Percentiles rank a stretch among this genome's conserved stretches.
Evolutionary conservation across 2,113 vertebrate genomes (phyloP).

Genomic region (Amblyornis subalaris): DNA sequence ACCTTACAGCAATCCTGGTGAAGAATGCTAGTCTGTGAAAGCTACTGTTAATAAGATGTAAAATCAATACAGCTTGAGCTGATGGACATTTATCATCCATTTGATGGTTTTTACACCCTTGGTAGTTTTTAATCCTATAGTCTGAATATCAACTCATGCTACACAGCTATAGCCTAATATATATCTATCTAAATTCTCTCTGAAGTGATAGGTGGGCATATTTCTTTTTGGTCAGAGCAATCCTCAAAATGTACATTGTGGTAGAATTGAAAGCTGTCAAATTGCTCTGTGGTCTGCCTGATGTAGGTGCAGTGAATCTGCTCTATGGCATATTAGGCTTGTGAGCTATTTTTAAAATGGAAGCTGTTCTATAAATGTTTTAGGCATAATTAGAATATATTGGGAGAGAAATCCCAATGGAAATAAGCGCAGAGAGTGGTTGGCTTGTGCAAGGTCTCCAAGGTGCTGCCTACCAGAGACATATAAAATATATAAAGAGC

Average conservation of each 20-base stretch:
- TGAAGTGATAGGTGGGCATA: neutral
- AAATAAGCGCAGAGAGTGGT: neutral
- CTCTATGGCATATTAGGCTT: neutral
- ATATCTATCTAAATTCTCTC: neutral
- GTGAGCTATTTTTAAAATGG: neutral
- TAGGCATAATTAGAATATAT: neutral
- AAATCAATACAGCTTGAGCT: neutral
- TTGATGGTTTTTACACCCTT: neutral
- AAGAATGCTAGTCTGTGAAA: neutral
- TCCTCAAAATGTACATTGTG: neutral
- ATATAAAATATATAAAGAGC: neutral
- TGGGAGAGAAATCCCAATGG: neutral
- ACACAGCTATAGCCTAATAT: neutral
- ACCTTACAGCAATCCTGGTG: neutral
- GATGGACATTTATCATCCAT: neutral
- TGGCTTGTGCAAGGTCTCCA: neutral
- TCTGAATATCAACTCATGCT: neutral
- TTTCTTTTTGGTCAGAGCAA: neutral
- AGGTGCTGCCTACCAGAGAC: neutral
- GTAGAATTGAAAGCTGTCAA: neutral
- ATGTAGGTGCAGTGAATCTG: neutral
- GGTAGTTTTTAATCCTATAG: neutral
- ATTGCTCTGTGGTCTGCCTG: neutral
- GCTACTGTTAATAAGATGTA: neutral
- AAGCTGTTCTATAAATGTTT: constrained; percentile 5